Evolutionary conservation across 1,140 invertebrate species (phyloP).

Genomic region (Ceratosolen solmsi): DNA sequence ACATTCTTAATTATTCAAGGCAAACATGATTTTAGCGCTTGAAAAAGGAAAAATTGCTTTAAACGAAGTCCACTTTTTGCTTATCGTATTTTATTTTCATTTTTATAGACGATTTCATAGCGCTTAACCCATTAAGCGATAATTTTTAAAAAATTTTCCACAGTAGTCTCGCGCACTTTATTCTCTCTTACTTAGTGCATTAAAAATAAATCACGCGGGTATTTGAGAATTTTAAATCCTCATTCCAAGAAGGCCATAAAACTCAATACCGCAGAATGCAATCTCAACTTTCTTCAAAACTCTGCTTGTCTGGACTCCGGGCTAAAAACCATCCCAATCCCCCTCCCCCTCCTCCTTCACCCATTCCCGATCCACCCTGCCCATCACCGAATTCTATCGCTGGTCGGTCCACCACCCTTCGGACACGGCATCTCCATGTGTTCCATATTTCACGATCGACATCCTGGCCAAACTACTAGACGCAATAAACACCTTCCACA

Average conservation of each 20-base stretch:
- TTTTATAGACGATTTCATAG: not conserved
- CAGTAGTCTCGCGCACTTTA: not conserved
- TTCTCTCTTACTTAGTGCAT: not conserved
- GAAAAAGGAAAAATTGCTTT: too few relatives aligned
- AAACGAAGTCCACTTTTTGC: too few relatives aligned
- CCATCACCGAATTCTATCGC: too few relatives aligned
- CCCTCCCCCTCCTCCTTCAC: too few relatives aligned
- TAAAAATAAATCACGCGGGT: not conserved
- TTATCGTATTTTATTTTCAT: too few relatives aligned
- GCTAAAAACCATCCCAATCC: too few relatives aligned
- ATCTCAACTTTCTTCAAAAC: not conserved
- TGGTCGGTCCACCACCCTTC: too few relatives aligned
- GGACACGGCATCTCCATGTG: too few relatives aligned
- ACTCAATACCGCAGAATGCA: not conserved
- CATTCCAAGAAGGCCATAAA: not conserved
- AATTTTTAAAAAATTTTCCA: not conserved
- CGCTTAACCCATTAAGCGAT: not conserved
- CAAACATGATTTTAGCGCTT: too few relatives aligned
- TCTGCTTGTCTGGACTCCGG: not conserved
- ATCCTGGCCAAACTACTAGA: not conserved
- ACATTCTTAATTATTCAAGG: too few relatives aligned
- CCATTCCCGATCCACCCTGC: too few relatives aligned
- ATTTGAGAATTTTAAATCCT: not conserved
- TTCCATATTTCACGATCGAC: not conserved
- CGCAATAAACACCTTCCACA: not conserved